phyloP scores from a whole-genome alignment of 2,888 invertebrate species.

The Pandemis corylana region DNA sequence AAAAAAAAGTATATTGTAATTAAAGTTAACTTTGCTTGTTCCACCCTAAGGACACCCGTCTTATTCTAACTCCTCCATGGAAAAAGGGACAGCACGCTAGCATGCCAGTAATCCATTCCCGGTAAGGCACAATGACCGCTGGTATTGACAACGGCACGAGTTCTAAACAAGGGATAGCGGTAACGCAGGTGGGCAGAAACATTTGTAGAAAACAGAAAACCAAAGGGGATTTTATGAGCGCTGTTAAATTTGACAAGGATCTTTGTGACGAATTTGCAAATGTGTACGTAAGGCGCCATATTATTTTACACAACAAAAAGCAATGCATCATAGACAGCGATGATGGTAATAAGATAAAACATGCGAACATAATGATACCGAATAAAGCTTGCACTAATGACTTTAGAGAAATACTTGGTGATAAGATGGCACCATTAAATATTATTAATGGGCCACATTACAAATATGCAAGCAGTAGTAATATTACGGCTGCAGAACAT shows the following conservation, averaged over 20 bases:
- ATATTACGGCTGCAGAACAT: no score
- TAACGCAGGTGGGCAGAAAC: slow-evolving; percentile 8
- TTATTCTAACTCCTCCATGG: not conserved
- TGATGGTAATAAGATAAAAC: not conserved
- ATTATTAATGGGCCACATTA: no score
- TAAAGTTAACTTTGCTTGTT: no score
- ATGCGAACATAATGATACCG: not conserved
- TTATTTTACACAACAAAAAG: not conserved
- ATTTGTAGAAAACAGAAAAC: slow-evolving; percentile 14
- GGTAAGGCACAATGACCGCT: slow-evolving; percentile 23
- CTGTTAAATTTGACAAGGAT: not conserved
- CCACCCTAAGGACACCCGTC: not conserved
- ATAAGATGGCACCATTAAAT: no score
- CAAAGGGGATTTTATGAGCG: not conserved
- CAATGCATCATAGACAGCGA: not conserved
- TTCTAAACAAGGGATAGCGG: slow-evolving; percentile 31
- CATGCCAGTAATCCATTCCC: slow-evolving; percentile 5
- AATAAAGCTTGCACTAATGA: no score
- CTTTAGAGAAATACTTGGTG: no score
- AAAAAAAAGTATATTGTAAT: not conserved
- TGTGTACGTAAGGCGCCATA: not conserved
- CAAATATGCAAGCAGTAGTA: no score
- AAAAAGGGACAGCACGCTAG: not conserved
- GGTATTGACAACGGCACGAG: slow-evolving; percentile 26
- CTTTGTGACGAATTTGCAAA: not conserved